These are phyloP conservation scores for Tricholauxania praeusta DNA, from an alignment of 2,888 invertebrate genomes.

Conservation along the genomic window DNA sequence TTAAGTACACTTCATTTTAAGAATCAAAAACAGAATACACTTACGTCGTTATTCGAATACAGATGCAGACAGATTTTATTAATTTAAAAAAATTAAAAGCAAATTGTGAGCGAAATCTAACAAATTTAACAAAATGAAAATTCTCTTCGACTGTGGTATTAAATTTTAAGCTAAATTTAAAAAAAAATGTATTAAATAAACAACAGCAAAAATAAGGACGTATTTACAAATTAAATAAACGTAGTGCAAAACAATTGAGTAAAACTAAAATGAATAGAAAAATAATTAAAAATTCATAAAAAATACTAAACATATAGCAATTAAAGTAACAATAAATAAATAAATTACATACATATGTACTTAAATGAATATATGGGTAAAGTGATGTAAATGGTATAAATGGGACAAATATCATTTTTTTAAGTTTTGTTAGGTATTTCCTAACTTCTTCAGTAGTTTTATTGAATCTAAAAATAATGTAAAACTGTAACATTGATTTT, in stretches of 20 bases:
- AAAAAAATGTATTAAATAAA: conserved; percentile 19
- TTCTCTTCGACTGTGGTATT: conserved; percentile 68
- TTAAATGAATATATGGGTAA: neutral
- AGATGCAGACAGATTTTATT: neutral
- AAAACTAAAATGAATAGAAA: neutral
- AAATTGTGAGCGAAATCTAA: conserved; percentile 39
- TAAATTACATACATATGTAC: neutral
- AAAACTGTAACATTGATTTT: too few relatives aligned
- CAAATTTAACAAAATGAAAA: conserved; percentile 43
- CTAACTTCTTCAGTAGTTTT: too few relatives aligned
- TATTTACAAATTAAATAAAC: conserved; percentile 1
- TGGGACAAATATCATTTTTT: too few relatives aligned
- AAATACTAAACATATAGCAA: conserved; percentile 18
- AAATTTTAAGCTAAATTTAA: conserved; percentile 63
- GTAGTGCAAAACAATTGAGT: conserved; percentile 15
- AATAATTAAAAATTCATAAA: conserved; percentile 8
- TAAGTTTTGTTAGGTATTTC: too few relatives aligned
- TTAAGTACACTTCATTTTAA: neutral
- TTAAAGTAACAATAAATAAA: neutral
- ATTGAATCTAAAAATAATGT: too few relatives aligned
- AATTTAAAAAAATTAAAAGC: conserved; percentile 29
- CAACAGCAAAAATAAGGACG: neutral
- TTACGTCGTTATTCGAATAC: too few relatives aligned
- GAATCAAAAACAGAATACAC: too few relatives aligned
- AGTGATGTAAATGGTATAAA: too few relatives aligned